phyloP scores from a whole-genome alignment of 2,113 vertebrate genomes.

The Condylura cristata region DNA sequence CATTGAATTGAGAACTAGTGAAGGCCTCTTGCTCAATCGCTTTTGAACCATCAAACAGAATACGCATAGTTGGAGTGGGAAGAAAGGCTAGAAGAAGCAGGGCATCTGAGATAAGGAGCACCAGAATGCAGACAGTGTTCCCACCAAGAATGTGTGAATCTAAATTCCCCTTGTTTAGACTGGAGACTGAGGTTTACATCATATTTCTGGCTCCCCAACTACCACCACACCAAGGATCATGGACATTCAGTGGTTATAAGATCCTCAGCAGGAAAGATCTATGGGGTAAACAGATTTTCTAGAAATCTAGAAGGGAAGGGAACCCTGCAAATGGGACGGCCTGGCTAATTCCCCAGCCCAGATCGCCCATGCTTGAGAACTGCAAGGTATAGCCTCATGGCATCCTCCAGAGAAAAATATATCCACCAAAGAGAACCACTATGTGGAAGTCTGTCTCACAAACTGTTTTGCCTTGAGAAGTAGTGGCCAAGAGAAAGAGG shows the following conservation, averaged over 20 bases:
- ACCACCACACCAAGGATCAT: neutral
- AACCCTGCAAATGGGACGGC: neutral
- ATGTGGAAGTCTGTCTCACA: neutral
- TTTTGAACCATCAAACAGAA: neutral
- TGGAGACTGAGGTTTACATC: neutral
- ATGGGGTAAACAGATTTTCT: neutral
- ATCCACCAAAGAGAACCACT: neutral
- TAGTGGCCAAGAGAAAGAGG: neutral
- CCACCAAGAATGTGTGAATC: neutral
- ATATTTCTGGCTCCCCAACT: neutral
- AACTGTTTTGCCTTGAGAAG: neutral
- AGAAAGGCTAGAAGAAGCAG: neutral
- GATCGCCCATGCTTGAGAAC: neutral
- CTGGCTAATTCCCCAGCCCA: neutral
- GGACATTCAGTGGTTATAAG: neutral
- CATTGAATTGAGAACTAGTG: neutral
- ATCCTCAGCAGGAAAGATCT: neutral
- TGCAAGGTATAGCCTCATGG: neutral
- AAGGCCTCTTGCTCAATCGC: neutral
- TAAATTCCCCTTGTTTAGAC: neutral
- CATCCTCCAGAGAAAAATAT: neutral
- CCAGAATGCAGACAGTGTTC: neutral
- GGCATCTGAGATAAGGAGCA: neutral
- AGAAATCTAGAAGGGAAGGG: neutral
- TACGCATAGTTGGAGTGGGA: neutral